Conservation (phyloP, 2,888 invertebrate species). For the Abrostola triplasia region DNA sequence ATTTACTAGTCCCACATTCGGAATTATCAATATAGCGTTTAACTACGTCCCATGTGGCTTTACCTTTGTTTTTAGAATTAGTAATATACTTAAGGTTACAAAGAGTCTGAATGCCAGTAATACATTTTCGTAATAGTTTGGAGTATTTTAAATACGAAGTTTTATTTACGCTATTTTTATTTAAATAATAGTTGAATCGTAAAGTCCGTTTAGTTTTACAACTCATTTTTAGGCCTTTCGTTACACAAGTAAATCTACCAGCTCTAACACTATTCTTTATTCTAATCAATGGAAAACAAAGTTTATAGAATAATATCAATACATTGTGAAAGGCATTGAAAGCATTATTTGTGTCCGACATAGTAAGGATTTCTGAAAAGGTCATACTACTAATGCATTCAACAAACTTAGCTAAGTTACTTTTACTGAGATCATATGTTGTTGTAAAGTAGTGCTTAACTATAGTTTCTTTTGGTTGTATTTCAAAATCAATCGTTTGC, state of each 20-base stretch:
- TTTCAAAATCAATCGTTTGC: background rate
- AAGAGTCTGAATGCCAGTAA: background rate
- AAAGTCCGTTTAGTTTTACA: constrained; percentile 2
- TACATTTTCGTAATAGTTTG: constrained; percentile 1
- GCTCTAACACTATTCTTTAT: background rate
- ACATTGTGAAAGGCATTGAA: background rate
- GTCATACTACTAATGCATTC: constrained; percentile 7
- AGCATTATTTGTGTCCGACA: background rate
- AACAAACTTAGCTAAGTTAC: constrained; percentile 3
- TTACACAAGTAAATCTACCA: background rate
- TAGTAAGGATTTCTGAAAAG: constrained; percentile 1
- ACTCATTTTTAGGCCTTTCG: constrained; percentile 3
- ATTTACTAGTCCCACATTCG: background rate
- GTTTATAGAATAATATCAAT: constrained; percentile 6
- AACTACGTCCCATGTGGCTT: background rate
- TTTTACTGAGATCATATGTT: constrained; percentile 7
- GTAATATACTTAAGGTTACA: background rate
- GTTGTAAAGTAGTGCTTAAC: constrained; percentile 4
- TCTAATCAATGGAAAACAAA: constrained; percentile 6
- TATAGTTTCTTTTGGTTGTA: constrained; percentile 6
- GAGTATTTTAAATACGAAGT: background rate
- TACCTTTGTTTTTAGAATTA: background rate
- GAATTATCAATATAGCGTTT: constrained; percentile 1
- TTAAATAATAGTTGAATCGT: constrained; percentile 2
- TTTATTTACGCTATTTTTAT: constrained; percentile 2